phyloP scores from a whole-genome alignment of 2,888 invertebrate genomes.

The Cataglyphis altisquamis region DNA sequence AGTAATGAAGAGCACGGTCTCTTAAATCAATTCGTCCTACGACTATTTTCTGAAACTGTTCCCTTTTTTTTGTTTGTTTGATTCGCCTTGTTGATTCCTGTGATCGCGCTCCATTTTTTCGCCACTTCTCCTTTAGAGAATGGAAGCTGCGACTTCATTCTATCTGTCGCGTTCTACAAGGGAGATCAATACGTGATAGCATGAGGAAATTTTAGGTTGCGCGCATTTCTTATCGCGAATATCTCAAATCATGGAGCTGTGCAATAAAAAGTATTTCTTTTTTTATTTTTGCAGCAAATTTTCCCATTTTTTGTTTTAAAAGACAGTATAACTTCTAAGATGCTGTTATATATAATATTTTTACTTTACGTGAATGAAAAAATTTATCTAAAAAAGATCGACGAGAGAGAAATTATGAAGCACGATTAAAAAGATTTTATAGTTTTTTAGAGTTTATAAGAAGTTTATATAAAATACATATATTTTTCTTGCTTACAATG shows the following conservation, averaged over 20 bases:
- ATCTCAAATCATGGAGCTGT: conserved; percentile 4
- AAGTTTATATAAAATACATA: neutral
- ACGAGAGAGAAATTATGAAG: neutral
- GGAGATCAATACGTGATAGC: conserved; percentile 10
- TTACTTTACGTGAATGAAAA: neutral
- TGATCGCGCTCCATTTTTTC: conserved; percentile 44
- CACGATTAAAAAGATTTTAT: neutral
- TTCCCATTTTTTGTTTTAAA: neutral
- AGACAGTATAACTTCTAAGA: neutral
- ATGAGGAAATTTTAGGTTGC: conserved; percentile 15
- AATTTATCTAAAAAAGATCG: neutral
- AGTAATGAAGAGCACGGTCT: conserved; percentile 79
- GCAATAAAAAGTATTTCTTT: conserved; percentile 28
- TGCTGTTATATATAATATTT: neutral
- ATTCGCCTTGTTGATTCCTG: conserved; percentile 57
- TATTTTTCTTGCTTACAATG: neutral
- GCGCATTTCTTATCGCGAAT: conserved; percentile 40
- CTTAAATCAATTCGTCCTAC: conserved; percentile 79
- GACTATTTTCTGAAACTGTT: conserved; percentile 74
- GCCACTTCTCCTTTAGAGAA: conserved; percentile 8
- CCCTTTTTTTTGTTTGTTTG: neutral
- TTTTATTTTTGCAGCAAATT: neutral
- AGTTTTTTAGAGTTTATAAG: neutral
- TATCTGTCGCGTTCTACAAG: conserved; percentile 54
- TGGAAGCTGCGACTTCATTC: conserved; percentile 28